Percentiles rank a stretch among this genome's conserved stretches.
Conservation (phyloP, 2,113 vertebrate genomes). For the Microtus pennsylvanicus region DNA sequence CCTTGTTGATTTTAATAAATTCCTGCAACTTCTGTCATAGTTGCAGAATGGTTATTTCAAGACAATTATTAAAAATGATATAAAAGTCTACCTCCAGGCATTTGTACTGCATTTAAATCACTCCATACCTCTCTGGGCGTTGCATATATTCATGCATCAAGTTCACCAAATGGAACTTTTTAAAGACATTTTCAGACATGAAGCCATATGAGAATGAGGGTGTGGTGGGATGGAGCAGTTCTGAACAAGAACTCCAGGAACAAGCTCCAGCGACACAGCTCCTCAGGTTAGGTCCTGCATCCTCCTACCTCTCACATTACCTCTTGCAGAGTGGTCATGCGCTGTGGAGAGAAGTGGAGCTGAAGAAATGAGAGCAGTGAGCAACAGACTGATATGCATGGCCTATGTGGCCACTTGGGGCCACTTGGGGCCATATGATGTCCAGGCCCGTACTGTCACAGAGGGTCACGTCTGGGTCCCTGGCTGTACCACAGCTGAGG, state of each 20-base stretch:
- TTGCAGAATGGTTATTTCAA: neutral
- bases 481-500: neutral
- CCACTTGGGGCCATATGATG: neutral
- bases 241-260: neutral
- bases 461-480: neutral
- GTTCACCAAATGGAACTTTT: neutral
- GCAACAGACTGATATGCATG: neutral
- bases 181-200: neutral
- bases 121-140: rapidly evolving
- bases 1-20: neutral
- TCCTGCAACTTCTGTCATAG: neutral
- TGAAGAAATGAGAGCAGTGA: neutral
- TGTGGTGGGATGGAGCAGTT: no score
- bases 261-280: no score
- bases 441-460: neutral
- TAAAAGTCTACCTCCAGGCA: neutral
- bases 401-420: neutral
- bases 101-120: slow-evolving; percentile 26
- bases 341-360: neutral
- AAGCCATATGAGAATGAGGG: neutral
- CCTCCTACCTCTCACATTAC: neutral
- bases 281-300: neutral
- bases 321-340: neutral
- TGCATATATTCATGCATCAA: neutral
- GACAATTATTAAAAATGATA: neutral